Evolutionary conservation across 2,888 invertebrate genomes (phyloP), one percentile per base, ranked within the genome.

Genomic region (Chesias legatella): DNA sequence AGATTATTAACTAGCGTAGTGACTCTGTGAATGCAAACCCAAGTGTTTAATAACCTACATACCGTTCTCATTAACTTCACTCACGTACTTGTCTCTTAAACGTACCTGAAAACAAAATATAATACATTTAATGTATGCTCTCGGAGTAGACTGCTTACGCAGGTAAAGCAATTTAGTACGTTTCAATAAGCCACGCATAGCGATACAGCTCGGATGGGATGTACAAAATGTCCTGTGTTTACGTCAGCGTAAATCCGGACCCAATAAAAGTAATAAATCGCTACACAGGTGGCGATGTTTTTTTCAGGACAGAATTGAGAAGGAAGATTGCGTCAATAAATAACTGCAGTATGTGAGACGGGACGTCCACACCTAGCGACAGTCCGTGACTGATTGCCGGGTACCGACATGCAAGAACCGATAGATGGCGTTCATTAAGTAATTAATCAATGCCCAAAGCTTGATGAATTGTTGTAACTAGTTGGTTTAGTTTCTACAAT

Each of bases 311-410:
- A 67, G 62, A 60, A 63, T 65, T 71, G 68, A 63, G 71, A 75
- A 84, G 73, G 71, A 75, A 84, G 73, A 86, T 86, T 85, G 79
- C 71, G 57, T 52, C 81, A 63, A 83, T 85, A 85, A 85, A 86
- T 85, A 79, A 81, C 75, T 63, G 54, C 59, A 67, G 61, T 65
- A 62, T 67, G 71, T 65, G 67, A 72, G 60, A 67, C 54, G 54
- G 58, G 66, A 75, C 64, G 73, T 79, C 76, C 69, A 60, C 66
- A 67, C 67, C 53, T 54, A 51, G 62, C 63, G 68, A 61, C 58
- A 55, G 62, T 55, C 56, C 53, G 73, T 81, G 84, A 85, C 60
- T 79, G 78, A 86, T 84, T 73, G 75, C 71, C 53, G 53, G 54
- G 53, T 58, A 71, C 69, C 71, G 76, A 79, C 74, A 67, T 64